Conservation (phyloP, 2,888 invertebrate genomes). For the Polydrusus pterygomalis region DNA sequence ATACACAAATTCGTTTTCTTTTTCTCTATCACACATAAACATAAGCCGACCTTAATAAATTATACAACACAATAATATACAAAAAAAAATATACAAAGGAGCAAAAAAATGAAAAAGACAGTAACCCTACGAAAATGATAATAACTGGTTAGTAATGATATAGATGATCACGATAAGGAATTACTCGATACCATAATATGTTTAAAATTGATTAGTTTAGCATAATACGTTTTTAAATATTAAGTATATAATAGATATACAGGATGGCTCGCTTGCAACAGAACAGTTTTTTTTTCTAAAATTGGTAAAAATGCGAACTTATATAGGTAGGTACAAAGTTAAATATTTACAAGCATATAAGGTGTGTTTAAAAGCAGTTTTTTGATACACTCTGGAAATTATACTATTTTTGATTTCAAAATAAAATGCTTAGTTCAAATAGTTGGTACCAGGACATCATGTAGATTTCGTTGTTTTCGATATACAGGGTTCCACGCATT, state of each 20-base stretch:
- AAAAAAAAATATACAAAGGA: constrained; percentile 21
- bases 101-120: constrained; percentile 25
- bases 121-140: constrained; percentile 35
- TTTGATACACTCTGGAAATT: no score
- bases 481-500: no score
- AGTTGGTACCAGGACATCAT: no score
- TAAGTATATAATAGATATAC: constrained; percentile 10
- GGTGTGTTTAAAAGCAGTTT: no score
- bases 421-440: no score
- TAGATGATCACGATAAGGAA: constrained; percentile 35
- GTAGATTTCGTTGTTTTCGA: no score
- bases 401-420: no score
- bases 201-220: constrained; percentile 17
- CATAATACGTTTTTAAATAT: constrained; percentile 13
- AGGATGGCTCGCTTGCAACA: no score
- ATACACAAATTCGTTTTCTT: constrained; percentile 39
- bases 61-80: constrained; percentile 28
- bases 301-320: no score
- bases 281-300: no score
- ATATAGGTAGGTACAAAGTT: no score
- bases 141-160: constrained; percentile 30
- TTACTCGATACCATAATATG: constrained; percentile 39
- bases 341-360: no score
- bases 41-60: constrained; percentile 35
- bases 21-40: constrained; percentile 41